phyloP scores from a whole-genome alignment of 2,113 vertebrate genomes.

The Pluvialis apricaria region DNA sequence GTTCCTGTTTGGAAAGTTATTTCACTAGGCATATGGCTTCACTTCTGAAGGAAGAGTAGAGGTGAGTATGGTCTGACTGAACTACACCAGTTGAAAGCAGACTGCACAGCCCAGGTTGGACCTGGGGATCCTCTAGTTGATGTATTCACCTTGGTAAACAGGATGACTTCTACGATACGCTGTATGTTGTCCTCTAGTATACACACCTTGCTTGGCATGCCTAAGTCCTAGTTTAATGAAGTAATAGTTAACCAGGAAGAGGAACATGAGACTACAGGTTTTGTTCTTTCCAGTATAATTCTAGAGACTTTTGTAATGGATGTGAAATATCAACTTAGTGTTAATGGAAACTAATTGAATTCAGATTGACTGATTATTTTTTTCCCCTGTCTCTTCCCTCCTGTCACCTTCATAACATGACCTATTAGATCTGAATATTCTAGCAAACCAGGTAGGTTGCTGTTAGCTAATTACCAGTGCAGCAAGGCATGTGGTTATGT shows the following conservation, averaged over 20 bases:
- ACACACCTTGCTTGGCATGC: neutral
- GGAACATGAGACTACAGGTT: neutral
- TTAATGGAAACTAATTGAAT: neutral
- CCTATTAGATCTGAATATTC: neutral
- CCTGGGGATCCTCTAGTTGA: neutral
- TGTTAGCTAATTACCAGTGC: neutral
- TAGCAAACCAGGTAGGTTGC: neutral
- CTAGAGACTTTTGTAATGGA: neutral
- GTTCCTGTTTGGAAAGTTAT: neutral
- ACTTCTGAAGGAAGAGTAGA: neutral
- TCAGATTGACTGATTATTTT: neutral
- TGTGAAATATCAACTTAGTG: neutral
- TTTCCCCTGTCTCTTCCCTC: neutral
- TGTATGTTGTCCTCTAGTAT: neutral
- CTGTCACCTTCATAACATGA: neutral
- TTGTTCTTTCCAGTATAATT: neutral
- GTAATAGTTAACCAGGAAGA: neutral
- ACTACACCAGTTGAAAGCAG: neutral
- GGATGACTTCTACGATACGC: no score
- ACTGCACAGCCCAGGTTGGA: no score
- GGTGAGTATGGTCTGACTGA: neutral
- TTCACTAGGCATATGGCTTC: neutral
- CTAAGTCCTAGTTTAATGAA: neutral
- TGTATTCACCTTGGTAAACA: neutral
- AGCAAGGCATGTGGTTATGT: neutral